These are phyloP conservation scores for Rhyacichthys aspro DNA, from an alignment of 2,797 vertebrate species.

Conservation along the genomic window DNA sequence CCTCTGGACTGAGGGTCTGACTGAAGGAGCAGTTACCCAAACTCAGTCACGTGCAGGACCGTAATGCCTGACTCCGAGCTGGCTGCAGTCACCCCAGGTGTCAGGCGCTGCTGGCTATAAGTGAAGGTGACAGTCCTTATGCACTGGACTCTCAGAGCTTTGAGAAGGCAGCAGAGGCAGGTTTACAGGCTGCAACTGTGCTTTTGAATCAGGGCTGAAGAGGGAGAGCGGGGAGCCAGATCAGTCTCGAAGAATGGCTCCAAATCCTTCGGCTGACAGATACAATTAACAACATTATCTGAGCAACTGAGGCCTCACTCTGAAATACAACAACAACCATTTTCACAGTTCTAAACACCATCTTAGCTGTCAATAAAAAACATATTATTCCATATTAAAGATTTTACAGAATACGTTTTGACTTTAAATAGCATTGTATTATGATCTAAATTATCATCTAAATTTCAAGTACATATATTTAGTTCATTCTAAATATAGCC, in stretches of 20 bases:
- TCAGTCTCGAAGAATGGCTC: conserved; percentile 13
- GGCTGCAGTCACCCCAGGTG: conserved; percentile 16
- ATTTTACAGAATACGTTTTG: too few relatives aligned
- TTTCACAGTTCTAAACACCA: too few relatives aligned
- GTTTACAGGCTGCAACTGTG: conserved; percentile 21
- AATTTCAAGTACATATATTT: too few relatives aligned
- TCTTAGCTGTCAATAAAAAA: too few relatives aligned
- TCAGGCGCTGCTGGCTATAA: conserved; percentile 5
- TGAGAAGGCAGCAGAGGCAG: conserved; percentile 9
- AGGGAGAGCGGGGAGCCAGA: conserved; percentile 10
- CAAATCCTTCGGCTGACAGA: conserved; percentile 4
- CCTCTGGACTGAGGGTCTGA: conserved; percentile 26
- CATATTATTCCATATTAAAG: too few relatives aligned
- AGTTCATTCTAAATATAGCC: too few relatives aligned
- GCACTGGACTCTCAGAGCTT: conserved; percentile 10
- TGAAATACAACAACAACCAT: not conserved
- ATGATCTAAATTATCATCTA: too few relatives aligned
- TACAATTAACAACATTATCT: conserved; percentile 11
- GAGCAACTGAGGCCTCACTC: not conserved
- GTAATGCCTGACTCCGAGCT: conserved; percentile 5
- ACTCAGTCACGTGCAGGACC: conserved; percentile 9
- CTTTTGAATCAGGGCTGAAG: conserved; percentile 20
- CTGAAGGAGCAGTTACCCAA: conserved; percentile 19
- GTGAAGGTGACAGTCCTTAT: conserved; percentile 9
- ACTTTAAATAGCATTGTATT: too few relatives aligned